Conservation (phyloP, 2,888 invertebrate genomes). For the Coecobrya sp. region DNA sequence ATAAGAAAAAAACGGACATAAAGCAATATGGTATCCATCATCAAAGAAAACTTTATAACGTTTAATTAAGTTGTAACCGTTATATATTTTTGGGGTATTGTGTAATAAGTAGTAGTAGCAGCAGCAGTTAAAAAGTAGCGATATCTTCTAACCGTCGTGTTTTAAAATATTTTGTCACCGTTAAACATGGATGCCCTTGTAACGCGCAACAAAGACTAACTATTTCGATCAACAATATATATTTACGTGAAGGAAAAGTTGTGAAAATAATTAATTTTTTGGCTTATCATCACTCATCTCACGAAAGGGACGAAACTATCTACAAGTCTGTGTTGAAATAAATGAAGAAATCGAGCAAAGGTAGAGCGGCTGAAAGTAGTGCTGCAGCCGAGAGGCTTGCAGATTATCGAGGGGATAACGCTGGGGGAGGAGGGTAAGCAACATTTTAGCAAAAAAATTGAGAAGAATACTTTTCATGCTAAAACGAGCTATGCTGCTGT, state of each 20-base stretch:
- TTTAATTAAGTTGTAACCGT: neutral
- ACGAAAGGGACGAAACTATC: neutral
- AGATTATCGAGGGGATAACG: slow-evolving; percentile 87
- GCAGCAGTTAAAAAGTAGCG: too few species aligned
- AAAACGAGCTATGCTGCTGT: too few species aligned
- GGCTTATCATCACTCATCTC: neutral
- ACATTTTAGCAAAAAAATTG: neutral
- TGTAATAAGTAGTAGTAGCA: neutral
- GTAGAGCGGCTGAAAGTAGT: slow-evolving; percentile 87
- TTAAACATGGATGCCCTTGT: too few species aligned
- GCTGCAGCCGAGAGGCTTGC: slow-evolving; percentile 88
- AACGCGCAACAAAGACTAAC: neutral
- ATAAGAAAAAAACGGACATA: neutral
- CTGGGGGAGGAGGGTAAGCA: slow-evolving; percentile 83
- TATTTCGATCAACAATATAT: neutral
- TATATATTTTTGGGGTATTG: neutral
- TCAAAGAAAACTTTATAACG: neutral
- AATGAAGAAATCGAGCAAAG: slow-evolving; percentile 87
- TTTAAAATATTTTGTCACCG: too few species aligned
- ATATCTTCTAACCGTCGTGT: too few species aligned
- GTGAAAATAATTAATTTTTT: neutral
- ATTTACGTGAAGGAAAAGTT: neutral
- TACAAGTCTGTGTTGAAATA: slow-evolving; percentile 17
- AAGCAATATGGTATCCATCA: neutral
- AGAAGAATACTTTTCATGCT: neutral